Evolutionary conservation across 2,797 vertebrate species (phyloP).

Genomic region (Tachyglossus aculeatus): DNA sequence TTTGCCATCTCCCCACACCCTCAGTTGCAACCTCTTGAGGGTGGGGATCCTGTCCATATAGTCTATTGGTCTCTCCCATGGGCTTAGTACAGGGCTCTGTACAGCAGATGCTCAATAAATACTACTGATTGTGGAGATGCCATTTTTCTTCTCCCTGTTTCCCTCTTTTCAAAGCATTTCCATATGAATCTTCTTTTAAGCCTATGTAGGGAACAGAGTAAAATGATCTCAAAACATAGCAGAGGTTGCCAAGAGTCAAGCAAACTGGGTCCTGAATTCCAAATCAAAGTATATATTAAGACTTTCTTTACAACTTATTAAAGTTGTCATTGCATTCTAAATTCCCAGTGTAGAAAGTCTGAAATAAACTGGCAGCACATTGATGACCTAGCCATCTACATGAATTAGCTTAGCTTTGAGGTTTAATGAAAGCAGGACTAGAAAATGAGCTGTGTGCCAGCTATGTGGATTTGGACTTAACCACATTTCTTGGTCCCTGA

Average conservation of each 20-base stretch:
- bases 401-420: slow-evolving; percentile 31
- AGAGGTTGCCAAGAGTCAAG: background rate
- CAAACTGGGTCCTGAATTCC: background rate
- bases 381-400: slow-evolving; percentile 41
- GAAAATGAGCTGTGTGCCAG: slow-evolving; percentile 7
- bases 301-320: slow-evolving; percentile 9
- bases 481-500: slow-evolving; percentile 1
- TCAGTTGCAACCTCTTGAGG: too few species aligned
- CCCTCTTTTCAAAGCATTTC: background rate
- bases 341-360: slow-evolving; percentile 28
- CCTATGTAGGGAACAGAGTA: slow-evolving; percentile 17
- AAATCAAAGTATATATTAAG: background rate
- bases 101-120: too few species aligned
- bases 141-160: background rate
- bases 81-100: too few species aligned
- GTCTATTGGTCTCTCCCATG: too few species aligned
- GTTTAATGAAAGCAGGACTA: slow-evolving; percentile 27
- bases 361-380: slow-evolving; percentile 28
- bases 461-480: background rate
- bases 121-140: background rate
- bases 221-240: background rate
- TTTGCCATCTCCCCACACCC: too few species aligned
- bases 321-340: slow-evolving; percentile 34
- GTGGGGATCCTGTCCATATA: too few species aligned
- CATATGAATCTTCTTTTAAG: slow-evolving; percentile 5